These are phyloP conservation scores for Beris morrisii DNA, from an alignment of 2,888 invertebrate species.

Conservation along the genomic window DNA sequence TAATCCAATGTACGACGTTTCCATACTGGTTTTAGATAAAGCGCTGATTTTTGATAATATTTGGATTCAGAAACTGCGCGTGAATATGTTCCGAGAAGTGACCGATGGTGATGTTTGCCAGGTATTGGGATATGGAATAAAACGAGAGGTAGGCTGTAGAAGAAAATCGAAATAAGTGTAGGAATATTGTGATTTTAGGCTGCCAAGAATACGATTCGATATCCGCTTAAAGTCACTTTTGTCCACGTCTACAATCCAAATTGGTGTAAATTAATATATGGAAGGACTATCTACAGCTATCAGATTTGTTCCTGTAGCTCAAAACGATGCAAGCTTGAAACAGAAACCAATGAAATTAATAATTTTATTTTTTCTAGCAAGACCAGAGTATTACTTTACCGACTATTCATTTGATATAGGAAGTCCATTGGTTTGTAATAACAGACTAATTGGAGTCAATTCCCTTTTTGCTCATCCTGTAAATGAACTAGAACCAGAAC, in stretches of 20 bases:
- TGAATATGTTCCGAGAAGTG: neutral
- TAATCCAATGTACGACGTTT: neutral
- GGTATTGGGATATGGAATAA: conserved; percentile 4
- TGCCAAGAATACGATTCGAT: neutral
- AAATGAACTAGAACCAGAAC: neutral
- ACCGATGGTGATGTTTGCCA: neutral
- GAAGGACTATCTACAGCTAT: neutral
- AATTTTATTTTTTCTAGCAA: neutral
- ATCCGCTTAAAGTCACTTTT: neutral
- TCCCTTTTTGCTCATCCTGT: neutral
- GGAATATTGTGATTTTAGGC: neutral
- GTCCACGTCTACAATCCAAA: neutral
- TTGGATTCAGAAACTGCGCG: neutral
- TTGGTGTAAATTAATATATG: conserved; percentile 2
- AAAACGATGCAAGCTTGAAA: neutral
- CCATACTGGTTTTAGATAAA: neutral
- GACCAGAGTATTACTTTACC: neutral
- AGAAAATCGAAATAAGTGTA: too few relatives aligned
- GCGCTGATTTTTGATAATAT: neutral
- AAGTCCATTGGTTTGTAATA: neutral
- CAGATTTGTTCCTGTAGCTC: conserved; percentile 4
- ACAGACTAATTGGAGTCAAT: neutral
- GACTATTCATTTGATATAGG: conserved; percentile 1
- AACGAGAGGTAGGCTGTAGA: neutral
- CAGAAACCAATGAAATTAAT: too few relatives aligned